Base-by-base conservation (phyloP, 1,140 invertebrate genomes). In the Ladona fulva region DNA sequence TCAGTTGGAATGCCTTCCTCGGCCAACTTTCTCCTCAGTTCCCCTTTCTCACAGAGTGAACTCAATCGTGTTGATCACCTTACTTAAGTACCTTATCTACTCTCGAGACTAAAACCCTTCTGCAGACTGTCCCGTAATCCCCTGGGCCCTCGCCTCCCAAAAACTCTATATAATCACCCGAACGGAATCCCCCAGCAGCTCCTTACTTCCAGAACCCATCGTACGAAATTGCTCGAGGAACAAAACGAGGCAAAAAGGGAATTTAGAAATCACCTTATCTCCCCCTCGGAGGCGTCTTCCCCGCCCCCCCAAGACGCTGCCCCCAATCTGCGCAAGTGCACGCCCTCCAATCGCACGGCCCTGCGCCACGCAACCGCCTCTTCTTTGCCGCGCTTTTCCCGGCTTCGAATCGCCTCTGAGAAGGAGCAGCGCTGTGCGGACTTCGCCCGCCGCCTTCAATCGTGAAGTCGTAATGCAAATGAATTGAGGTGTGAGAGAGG, bases 11-110 rank as follows among this genome's bases (percentile, higher is more conserved):
- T 37, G 29, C 29, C 8, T 37, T 37, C 29, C n/a, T n/a, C n/a
- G n/a, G n/a, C n/a, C 29, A 37, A 37, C 29, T 37, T 37, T 37
- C 29, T 37, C 5, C 24, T 75, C 74, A 8, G n/a, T 74, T 24
- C 14, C 75, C 19, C 75, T 37, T 42, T 8, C 75, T 10, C 75
- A 76, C 25, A 76, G 6, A 76, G 25, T n/a, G 24, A 29, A 25
- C 52, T 66, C 52, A 66, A 66, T 66, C 52, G 52, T 66, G 52
- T 66, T 66, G 52, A 66, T 66, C 52, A 66, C 52, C 52, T 66
- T 66, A 66, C 52, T 66, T 66, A 66, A 66, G 52, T 66, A 66
- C 52, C 52, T 66, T 66, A 66, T 66, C 52, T 66, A 66, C 52
- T 66, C 52, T 66, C 52, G 52, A 12, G 52, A 66, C 52, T 66